A percentile compares a stretch with the other conserved stretches of the same genome.
phyloP scores from a whole-genome alignment of 1,140 invertebrate species.

The Tetramorium parvispinum region DNA sequence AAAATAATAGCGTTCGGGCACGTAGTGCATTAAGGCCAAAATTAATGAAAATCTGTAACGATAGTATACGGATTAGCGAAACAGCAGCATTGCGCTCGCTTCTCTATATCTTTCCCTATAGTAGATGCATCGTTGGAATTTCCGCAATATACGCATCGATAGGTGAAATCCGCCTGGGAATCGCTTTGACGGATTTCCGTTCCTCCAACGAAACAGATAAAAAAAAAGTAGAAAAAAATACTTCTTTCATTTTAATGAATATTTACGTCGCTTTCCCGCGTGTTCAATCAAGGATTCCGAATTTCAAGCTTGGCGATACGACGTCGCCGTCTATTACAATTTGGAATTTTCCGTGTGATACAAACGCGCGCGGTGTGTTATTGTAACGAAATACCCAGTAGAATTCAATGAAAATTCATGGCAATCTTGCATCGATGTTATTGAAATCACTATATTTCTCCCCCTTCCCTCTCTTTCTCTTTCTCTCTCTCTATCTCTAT shows the following conservation, averaged over 20 bases:
- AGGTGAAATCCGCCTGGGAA: not conserved
- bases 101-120: not conserved
- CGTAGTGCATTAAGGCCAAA: not conserved
- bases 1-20: not conserved
- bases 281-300: not conserved
- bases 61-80: not conserved
- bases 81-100: not conserved
- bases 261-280: not conserved
- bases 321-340: not conserved
- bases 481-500: not conserved
- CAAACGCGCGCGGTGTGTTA: not conserved
- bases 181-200: not conserved
- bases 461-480: not conserved
- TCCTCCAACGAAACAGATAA: not conserved
- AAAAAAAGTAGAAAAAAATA: not conserved
- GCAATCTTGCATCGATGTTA: constrained; percentile 51
- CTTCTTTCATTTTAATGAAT: not conserved
- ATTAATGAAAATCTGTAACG: constrained; percentile 32
- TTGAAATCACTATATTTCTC: constrained; percentile 28
- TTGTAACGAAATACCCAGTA: not conserved
- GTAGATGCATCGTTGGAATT: not conserved
- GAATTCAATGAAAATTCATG: constrained; percentile 49
- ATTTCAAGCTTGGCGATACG: not conserved
- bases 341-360: constrained; percentile 10
- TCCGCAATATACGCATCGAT: constrained; percentile 17